Conservation (phyloP, 2,888 invertebrate species). For the Thereva nobilitata region DNA sequence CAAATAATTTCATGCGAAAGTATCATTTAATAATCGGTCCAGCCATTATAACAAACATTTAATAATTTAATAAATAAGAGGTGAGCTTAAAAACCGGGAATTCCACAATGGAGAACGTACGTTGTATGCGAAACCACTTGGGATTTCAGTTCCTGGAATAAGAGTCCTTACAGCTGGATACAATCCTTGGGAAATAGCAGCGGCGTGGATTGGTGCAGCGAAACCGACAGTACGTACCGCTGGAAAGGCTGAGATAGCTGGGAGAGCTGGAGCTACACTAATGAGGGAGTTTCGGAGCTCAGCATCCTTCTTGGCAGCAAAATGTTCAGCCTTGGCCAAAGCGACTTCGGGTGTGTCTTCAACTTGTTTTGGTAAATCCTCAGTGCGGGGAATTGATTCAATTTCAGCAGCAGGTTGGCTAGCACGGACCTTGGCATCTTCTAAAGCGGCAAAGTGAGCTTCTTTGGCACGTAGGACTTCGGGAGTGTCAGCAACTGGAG, state of each 20-base stretch:
- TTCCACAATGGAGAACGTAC: neutral
- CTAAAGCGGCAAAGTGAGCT: conserved; percentile 55
- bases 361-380: conserved; percentile 47
- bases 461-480: conserved; percentile 59
- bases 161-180: neutral
- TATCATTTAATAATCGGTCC: too few relatives aligned
- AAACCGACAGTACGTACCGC: neutral
- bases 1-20: too few relatives aligned
- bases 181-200: neutral
- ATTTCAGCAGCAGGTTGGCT: conserved; percentile 40
- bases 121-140: conserved; percentile 14
- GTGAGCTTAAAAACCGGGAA: too few relatives aligned
- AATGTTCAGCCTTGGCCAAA: conserved; percentile 46
- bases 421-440: conserved; percentile 50
- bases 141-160: neutral
- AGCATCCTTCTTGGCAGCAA: conserved; percentile 53
- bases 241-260: neutral
- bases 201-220: neutral
- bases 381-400: too few relatives aligned
- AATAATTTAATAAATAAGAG: too few relatives aligned
- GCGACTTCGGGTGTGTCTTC: conserved; percentile 59
- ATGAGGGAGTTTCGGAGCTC: conserved; percentile 43
- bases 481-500: conserved; percentile 56
- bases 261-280: neutral
- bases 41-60: too few relatives aligned